A percentile compares a stretch with the other conserved stretches of the same genome.
phyloP scores from a whole-genome alignment of 1,140 invertebrate species.

The Leptonema lineaticorne region DNA sequence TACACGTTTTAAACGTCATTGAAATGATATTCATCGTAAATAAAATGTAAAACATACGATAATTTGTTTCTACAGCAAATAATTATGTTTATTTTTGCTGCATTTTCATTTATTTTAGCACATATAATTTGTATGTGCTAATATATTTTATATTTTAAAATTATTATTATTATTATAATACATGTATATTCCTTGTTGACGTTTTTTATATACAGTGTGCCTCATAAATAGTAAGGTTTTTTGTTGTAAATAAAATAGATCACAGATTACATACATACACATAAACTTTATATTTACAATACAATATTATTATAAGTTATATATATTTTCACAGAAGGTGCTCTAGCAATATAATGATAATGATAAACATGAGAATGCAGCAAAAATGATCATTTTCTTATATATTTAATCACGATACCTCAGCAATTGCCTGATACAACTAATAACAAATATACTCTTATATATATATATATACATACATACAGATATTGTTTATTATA shows the following conservation, averaged over 20 bases:
- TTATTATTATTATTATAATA: too few species aligned
- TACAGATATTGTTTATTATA: too few species aligned
- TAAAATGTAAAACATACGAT: too few species aligned
- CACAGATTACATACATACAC: neutral
- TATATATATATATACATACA: neutral
- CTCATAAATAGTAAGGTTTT: constrained; percentile 34
- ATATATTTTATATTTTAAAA: constrained; percentile 25
- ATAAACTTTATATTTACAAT: constrained; percentile 17
- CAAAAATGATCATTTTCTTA: constrained; percentile 19
- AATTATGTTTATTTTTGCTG: constrained; percentile 27
- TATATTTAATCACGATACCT: constrained; percentile 29
- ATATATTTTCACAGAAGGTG: constrained; percentile 31
- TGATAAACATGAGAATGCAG: constrained; percentile 25
- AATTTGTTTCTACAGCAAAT: too few species aligned
- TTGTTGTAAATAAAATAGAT: constrained; percentile 27
- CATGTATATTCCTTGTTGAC: constrained; percentile 26
- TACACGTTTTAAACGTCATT: too few species aligned
- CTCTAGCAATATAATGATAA: constrained; percentile 31
- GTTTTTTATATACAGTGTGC: constrained; percentile 35
- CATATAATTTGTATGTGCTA: too few species aligned
- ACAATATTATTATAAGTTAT: constrained; percentile 31
- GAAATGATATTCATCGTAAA: too few species aligned
- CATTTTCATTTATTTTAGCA: too few species aligned
- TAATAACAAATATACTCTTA: neutral
- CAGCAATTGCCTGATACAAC: constrained; percentile 29